Evolutionary conservation across 2,888 invertebrate species (phyloP), one percentile per base, ranked within the genome.

Genomic region (Entomobrya multifasciata): DNA sequence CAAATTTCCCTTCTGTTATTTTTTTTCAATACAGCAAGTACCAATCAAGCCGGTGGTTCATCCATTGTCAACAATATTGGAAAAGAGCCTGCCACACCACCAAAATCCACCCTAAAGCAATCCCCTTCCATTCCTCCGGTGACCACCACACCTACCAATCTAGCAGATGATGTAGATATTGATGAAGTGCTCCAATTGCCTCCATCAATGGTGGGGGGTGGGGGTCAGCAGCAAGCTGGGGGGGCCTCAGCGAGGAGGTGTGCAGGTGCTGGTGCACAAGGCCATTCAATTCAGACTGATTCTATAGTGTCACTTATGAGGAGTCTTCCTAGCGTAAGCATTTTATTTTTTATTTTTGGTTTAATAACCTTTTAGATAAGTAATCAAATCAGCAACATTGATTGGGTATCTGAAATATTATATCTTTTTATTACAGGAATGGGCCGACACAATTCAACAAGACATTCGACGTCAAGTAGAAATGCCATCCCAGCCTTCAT

Each of bases 361-460:
- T 74, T 4, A 8, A 15, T 15, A 6, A 44, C n/a, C 27, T 17
- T 25, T 4, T 30, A 22, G n/a, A n/a, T n/a, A n/a, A n/a, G n/a
- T n/a, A n/a, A n/a, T n/a, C n/a, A n/a, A n/a, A n/a, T n/a, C n/a
- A n/a, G n/a, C n/a, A n/a, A n/a, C n/a, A n/a, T n/a, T n/a, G n/a
- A n/a, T n/a, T n/a, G n/a, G n/a, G n/a, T n/a, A n/a, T n/a, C n/a
- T n/a, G n/a, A n/a, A n/a, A n/a, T n/a, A n/a, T n/a, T n/a, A n/a
- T n/a, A n/a, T 67, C 6, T 67, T 72, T 77, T 57, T 36, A n/a
- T 52, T 91, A 3, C 91, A 95, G 94, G 95, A 96, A 88, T 98
- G 98, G 98, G 95, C 97, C 88, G 97, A 97, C 10, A 95, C 97
- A 89, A 96, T 98, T 89, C 94, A 96, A 10, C 94, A 95, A 86